Evolutionary conservation across 2,113 vertebrate species (phyloP), one percentile per base, ranked within the genome.

Genomic region (Ramphastos sulfuratus): DNA sequence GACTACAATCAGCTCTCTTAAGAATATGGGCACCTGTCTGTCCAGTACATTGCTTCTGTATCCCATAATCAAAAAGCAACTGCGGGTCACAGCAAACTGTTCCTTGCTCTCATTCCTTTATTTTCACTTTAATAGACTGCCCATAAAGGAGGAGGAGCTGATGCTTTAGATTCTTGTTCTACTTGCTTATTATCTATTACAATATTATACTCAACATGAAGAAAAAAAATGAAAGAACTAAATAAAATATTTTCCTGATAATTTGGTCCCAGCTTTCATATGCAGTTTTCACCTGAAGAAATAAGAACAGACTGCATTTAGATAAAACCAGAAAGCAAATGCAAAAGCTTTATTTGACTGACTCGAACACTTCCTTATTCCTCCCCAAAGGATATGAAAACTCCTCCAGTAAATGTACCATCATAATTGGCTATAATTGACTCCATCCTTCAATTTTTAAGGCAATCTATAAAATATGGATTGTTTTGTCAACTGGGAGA

Each of bases 371-470:
- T 96, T 97, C 93, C 96, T 96, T 97, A 97, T 96, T 94, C 87
- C 93, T 98, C 96, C 95, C 96, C 94, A 94, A 96, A 98, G 97
- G 90, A 98, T 94, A 97, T 64, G 87, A 96, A 95, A 97, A 96
- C 95, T 97, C 86, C 97, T 97, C 77, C 60, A 90, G 96, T 91
- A 96, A 96, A 97, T 87, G 95, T 83, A 96, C 95, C 95, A 95
- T 97, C 95, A 96, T 97, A 97, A 98, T 97, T 97, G 97, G 92
- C 88, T 97, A 92, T 97, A 98, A 98, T 97, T 97, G 96, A 97
- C 95, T 96, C 94, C 83, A 96, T 96, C 94, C 97, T 97, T 97
- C 97, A 97, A 97, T 98, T 98, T 97, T 97, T 97, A 95, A 97
- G 95, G 91, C 84, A 97, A 97, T 96, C 97, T 93, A 96, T 97